Evolutionary conservation across 1,140 invertebrate genomes (phyloP), one percentile per base, ranked within the genome.

Genomic region (Apis laboriosa): DNA sequence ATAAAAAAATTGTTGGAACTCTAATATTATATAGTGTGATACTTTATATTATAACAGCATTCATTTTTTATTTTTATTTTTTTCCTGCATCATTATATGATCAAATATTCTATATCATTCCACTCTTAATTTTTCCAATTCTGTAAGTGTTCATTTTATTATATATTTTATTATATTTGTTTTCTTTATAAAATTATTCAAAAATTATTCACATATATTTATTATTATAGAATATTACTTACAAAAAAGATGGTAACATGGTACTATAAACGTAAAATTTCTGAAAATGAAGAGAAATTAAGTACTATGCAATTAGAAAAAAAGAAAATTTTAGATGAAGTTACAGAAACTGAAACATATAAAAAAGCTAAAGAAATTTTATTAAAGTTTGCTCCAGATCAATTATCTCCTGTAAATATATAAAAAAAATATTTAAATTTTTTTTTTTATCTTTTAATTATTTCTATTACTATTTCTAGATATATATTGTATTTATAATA

Each of bases 291-390:
- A 93, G 95, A 96, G 83, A 97, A 97, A 93, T 94, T 99, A 67
- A 93, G 93, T 74, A 95, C 95, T 68, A 95, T 99, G 90, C 95
- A 96, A 86, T 95, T 96, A 78, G 96, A 98, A 88, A 99, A 98
- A 91, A 97, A 97, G 92, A 96, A 97, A 92, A 97, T 99, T 88
- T 94, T 99, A 66, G 98, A 99, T 91, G 97, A 98, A 93, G 98
- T 99, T 56, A 99, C 98, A 96, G 98, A 99, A 92, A 99, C 96
- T 70, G 99, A 99, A 94, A 99, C 98, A 2, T 99, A 99, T 93
- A 99, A 99, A 95, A 98, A 98, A 90, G 98, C 98, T 3, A 98
- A 97, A 94, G 96, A 98, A 93, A 98, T 99, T 88, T 94, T 99
- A 73, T 96, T 98, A 91, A 98, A 97, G 92, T 99, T 97, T 95